A percentile compares a stretch with the other conserved stretches of the same genome.
These are phyloP conservation scores for Chrysomallon squamiferum DNA, from an alignment of 1,140 invertebrate species.

Conservation along the genomic window DNA sequence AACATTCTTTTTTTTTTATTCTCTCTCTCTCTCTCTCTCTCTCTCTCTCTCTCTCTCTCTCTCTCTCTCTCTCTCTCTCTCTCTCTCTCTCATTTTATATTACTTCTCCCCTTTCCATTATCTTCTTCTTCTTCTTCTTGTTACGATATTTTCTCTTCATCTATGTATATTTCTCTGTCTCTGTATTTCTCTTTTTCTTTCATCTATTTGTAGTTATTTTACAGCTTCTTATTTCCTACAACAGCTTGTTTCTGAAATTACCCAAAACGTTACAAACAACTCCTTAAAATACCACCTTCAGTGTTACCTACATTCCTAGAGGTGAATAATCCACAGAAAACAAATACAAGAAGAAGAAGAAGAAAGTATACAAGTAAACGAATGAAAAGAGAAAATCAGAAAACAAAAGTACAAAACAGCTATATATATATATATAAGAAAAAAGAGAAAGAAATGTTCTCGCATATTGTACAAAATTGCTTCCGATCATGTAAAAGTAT, in stretches of 20 bases:
- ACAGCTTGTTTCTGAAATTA: conserved; percentile 4
- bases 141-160: not conserved
- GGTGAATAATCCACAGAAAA: too few relatives aligned
- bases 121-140: not conserved
- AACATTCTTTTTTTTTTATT: not conserved
- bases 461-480: too few relatives aligned
- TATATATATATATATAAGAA: too few relatives aligned
- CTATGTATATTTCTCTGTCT: not conserved
- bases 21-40: not conserved
- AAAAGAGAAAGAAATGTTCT: too few relatives aligned
- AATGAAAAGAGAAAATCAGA: too few relatives aligned
- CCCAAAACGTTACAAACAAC: too few relatives aligned
- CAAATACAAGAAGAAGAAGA: too few relatives aligned
- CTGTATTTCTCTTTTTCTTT: not conserved
- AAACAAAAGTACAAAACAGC: too few relatives aligned
- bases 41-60: not conserved
- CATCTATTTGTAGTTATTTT: not conserved
- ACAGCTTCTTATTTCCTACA: not conserved
- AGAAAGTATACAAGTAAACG: too few relatives aligned
- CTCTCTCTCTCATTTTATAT: not conserved
- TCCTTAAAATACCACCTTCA: too few relatives aligned
- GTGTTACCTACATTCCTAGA: too few relatives aligned
- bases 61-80: not conserved
- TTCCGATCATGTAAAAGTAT: too few relatives aligned
- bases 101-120: not conserved